phyloP scores from a whole-genome alignment of 2,797 vertebrate species.

The Pampus argenteus region DNA sequence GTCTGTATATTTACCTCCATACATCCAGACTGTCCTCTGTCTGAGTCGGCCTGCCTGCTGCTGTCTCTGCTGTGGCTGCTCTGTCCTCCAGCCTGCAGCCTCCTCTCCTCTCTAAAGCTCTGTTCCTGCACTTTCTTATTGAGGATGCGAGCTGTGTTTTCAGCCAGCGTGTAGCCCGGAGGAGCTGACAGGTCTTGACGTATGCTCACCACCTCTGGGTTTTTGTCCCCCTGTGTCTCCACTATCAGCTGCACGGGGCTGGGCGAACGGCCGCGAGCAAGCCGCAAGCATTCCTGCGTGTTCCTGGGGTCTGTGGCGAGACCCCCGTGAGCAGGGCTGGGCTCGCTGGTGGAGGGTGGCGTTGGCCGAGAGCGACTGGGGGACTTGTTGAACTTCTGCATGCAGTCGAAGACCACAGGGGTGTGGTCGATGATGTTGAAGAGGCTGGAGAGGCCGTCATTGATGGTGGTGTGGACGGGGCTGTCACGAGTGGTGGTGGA shows the following conservation, averaged over 20 bases:
- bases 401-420: constrained; percentile 87
- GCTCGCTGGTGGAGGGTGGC: constrained; percentile 69
- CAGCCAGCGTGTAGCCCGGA: constrained; percentile 92
- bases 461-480: constrained; percentile 98
- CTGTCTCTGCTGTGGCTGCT: constrained; percentile 81
- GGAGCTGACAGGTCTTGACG: constrained; percentile 95
- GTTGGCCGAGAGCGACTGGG: constrained; percentile 88
- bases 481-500: constrained; percentile 98
- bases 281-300: constrained; percentile 84
- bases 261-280: constrained; percentile 91
- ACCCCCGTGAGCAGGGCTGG: constrained; percentile 60
- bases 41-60: constrained; percentile 74
- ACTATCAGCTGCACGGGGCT: constrained; percentile 91
- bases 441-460: constrained; percentile 97
- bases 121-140: constrained; percentile 96
- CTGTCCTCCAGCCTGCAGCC: constrained; percentile 79
- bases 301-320: constrained; percentile 65
- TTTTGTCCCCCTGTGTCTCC: constrained; percentile 89
- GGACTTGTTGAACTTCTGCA: constrained; percentile 91
- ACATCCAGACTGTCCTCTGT: constrained; percentile 88
- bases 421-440: constrained; percentile 99
- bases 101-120: constrained; percentile 91
- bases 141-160: constrained; percentile 93
- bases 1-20: constrained; percentile 92
- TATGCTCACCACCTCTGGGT: constrained; percentile 87